phyloP scores from a whole-genome alignment of 2,888 invertebrate species.

The Nysson spinosus region DNA sequence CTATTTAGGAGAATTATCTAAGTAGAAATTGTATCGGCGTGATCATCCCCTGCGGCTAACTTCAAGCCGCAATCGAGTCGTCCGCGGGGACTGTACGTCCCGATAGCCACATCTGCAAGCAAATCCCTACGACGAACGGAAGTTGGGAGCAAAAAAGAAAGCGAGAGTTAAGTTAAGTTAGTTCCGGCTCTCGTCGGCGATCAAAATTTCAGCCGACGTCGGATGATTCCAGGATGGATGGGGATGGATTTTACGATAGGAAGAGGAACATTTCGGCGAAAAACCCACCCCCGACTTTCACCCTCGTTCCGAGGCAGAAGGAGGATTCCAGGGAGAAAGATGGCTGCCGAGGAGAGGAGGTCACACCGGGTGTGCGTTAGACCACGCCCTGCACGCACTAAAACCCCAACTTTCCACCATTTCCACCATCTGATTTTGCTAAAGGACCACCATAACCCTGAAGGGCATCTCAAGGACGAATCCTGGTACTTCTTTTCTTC shows the following conservation, averaged over 20 bases:
- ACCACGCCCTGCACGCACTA: constrained; percentile 68
- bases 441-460: constrained; percentile 33
- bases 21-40: too few relatives aligned
- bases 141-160: constrained; percentile 9
- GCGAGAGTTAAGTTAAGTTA: too few relatives aligned
- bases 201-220: too few relatives aligned
- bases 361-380: constrained; percentile 70
- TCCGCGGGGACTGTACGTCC: too few relatives aligned
- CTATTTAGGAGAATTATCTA: too few relatives aligned
- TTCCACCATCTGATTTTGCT: constrained; percentile 26
- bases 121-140: too few relatives aligned
- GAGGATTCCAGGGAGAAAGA: constrained; percentile 63
- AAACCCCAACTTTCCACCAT: constrained; percentile 42
- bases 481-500: constrained; percentile 28
- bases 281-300: constrained; percentile 66
- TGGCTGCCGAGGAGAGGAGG: constrained; percentile 65
- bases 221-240: background rate
- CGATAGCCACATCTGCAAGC: too few relatives aligned
- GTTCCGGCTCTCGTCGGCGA: too few relatives aligned
- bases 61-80: too few relatives aligned
- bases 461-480: constrained; percentile 68
- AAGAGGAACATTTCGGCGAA: constrained; percentile 12
- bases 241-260: constrained; percentile 7
- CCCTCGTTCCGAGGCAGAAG: constrained; percentile 65
- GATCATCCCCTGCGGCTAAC: too few relatives aligned